Conservation (phyloP, 1,140 invertebrate species). For the Sarcophaga peregrina region DNA sequence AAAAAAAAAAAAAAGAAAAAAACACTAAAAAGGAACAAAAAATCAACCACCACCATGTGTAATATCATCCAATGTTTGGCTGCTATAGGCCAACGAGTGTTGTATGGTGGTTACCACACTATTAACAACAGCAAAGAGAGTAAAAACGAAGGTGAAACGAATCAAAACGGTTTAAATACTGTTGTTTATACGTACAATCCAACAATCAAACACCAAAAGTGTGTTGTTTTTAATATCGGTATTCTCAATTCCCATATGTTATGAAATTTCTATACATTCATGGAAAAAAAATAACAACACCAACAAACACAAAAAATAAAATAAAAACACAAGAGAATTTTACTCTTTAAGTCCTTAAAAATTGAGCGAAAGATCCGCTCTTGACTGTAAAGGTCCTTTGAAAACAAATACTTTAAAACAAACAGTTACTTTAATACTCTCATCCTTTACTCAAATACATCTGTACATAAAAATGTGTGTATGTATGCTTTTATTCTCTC, state of each 20-base stretch:
- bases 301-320: neutral
- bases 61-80: slow-evolving; percentile 27
- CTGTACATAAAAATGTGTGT: no score
- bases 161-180: slow-evolving; percentile 45
- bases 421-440: no score
- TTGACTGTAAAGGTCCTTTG: no score
- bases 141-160: slow-evolving; percentile 41
- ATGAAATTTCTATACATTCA: neutral
- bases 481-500: neutral
- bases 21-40: neutral
- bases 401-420: no score
- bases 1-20: no score
- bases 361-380: no score
- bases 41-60: slow-evolving; percentile 8
- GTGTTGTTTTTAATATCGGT: neutral
- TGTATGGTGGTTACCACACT: no score
- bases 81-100: neutral
- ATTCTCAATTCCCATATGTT: neutral
- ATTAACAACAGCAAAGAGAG: neutral
- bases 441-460: no score
- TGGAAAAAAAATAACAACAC: neutral
- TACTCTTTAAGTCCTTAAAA: no score
- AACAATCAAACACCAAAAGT: neutral
- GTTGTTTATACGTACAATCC: slow-evolving; percentile 23
- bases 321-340: no score